Evolutionary conservation across 2,888 invertebrate species (phyloP), one percentile per base, ranked within the genome.

Genomic region (Trissolcus japonicus): DNA sequence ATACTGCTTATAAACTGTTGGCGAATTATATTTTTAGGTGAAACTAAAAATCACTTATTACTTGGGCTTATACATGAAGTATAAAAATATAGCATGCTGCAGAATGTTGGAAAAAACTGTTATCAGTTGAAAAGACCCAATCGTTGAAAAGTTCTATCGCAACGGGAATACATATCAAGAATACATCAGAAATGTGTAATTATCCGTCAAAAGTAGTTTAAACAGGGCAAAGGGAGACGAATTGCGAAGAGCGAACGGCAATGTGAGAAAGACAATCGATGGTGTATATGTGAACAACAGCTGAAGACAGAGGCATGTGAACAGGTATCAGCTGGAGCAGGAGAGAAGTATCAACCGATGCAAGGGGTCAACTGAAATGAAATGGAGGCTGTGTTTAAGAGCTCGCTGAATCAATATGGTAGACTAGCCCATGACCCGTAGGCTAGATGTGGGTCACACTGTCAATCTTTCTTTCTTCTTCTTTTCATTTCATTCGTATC

Each of bases 371-470:
- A 87, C 86, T 80, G 83, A 84, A 86, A 86, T 85, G 85, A 84
- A 86, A 85, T 81, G 86, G 86, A 85, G 86, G 83, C 86, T 86
- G 84, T 84, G 84, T 86, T 86, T 85, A 85, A 87, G 86, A 85
- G 86, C 82, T 82, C 82, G 81, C 81, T 77, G 81, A 87, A 87
- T 87, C 87, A 84, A 87, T 86, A 86, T 83, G 82, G 80, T 81
- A 77, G 79, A 79, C 82, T 82, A 78, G 81, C 80, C 83, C 82
- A 80, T 81, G 84, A 83, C 83, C 82, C 80, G 80, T 81, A 80
- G 81, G 81, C 81, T 79, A 82, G 76, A 86, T 85, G 80, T 86
- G 82, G 86, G 86, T 87, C 86, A 84, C 82, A 83, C 81, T 78
- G 82, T 81, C 79, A 65, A 72, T 76, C 67, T 71, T 72, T 43